Base-by-base conservation (phyloP, 2,797 vertebrate genomes). In the Cottoperca gobio region DNA sequence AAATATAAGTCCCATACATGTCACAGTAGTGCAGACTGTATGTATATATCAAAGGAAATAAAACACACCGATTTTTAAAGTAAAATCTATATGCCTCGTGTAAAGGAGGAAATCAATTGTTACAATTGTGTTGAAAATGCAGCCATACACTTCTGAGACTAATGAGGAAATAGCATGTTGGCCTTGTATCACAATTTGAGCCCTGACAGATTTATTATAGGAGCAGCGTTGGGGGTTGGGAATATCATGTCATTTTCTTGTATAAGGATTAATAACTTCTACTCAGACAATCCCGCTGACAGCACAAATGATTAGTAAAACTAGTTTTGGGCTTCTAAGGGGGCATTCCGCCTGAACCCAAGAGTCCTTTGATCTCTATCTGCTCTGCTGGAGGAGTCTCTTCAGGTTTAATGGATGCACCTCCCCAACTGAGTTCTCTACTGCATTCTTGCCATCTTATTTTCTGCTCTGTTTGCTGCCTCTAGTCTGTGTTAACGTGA, bases 291-390 rank as follows among this genome's bases (percentile, higher is more conserved):
- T 81, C 64, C 78, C 58, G 63, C 62, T 76, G 89, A 78, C 74
- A 79, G 73, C 66, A 73, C 46, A 76, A 74, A 87, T 89, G 70
- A 90, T 91, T 86, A 88, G 75, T 86, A 84, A 79, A 85, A 79
- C 68, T 76, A 58, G 67, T 83, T 91, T 81, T 55, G 40, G 43
- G 80, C 55, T 78, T 83, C 33, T 62, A 53, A 81, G 74, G 62
- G 70, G 83, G 76, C 67, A 24, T 79, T 82, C 75, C 84, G 69
- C 62, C 76, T 82, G 68, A 87, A 86, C 84, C 72, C 70, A 53
- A 43, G 83, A 64, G 66, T 75, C 57, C 67, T 89, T 88, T 93
- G 88, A 93, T 94, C 81, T 87, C 65, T 88, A 88, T 93, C 91
- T 83, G 66, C 72, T 83, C 85, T 74, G 71, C 80, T 90, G 75